Base-by-base conservation (phyloP, 2,888 invertebrate genomes). In the Athalia rosae region DNA sequence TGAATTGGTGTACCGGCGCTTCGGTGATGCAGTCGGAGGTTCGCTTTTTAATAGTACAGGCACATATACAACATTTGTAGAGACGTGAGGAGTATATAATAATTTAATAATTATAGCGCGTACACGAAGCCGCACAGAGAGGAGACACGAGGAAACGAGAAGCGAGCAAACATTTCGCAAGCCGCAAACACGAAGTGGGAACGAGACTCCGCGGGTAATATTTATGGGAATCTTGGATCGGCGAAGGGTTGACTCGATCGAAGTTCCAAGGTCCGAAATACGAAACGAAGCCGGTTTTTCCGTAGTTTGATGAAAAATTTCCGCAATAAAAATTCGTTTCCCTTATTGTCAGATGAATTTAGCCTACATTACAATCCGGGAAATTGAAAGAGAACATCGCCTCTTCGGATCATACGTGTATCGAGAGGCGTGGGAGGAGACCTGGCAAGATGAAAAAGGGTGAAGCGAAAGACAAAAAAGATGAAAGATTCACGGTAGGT, bases 191-290 rank as follows among this genome's bases (percentile, higher is more conserved):
- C 74, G 74, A 74, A 48, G 61, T 48, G 74, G 48, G 28, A 58
- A 74, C 62, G 61, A 62, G 43, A 74, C 61, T 62, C 59, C 74
- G 28, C 28, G n/a, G 48, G 58, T 61, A 62, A 74, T 74, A 74
- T 74, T 74, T 74, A 74, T 48, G 74, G 61, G 59, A 74, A 74
- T 74, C 74, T 74, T 48, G 74, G 59, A 48, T 74, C 61, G 61
- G 48, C 45, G 45, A 13, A 13, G 58, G 45, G 58, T 59, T 47
- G 71, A 56, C 58, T 61, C 61, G 59, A 74, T 74, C 61, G 74
- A 74, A 74, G 59, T 47, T 61, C 41, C 74, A 61, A 62, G 61
- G 74, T 74, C 74, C 74, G 74, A n/a, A 48, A 61, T 48, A 58
- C 71, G 43, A 45, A 45, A 13, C 58, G 13, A 71, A 13, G 71